phyloP scores from a whole-genome alignment of 2,888 invertebrate genomes.

The Ophion slaviceki region DNA sequence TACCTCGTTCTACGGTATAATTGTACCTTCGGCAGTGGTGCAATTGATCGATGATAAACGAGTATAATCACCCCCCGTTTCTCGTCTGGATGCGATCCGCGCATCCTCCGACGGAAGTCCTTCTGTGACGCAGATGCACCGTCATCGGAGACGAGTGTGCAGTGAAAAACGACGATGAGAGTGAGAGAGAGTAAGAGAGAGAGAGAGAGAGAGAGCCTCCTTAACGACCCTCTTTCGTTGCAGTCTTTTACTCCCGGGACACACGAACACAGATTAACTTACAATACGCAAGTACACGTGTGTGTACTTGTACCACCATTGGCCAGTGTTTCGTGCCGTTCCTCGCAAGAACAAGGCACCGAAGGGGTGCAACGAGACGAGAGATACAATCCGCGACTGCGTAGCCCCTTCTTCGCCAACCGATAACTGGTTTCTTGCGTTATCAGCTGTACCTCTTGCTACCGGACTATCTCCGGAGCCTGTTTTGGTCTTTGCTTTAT shows the following conservation, averaged over 20 bases:
- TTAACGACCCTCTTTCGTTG: slow-evolving; percentile 52
- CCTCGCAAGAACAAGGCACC: slow-evolving; percentile 10
- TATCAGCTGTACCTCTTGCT: slow-evolving; percentile 53
- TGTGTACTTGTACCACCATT: background rate
- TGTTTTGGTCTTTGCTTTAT: slow-evolving; percentile 27
- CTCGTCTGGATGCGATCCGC: slow-evolving; percentile 62
- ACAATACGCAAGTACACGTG: no score
- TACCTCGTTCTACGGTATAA: background rate
- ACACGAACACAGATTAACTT: background rate
- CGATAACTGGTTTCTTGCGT: slow-evolving; percentile 66
- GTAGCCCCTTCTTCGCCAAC: slow-evolving; percentile 37
- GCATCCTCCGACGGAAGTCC: slow-evolving; percentile 30
- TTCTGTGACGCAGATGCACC: slow-evolving; percentile 14
- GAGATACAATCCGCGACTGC: background rate
- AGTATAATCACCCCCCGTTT: slow-evolving; percentile 73
- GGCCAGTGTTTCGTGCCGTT: slow-evolving; percentile 16
- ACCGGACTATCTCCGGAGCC: slow-evolving; percentile 44
- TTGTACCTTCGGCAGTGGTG: slow-evolving; percentile 22
- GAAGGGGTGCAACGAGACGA: background rate
- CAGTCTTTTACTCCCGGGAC: slow-evolving; percentile 36
- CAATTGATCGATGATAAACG: slow-evolving; percentile 80
- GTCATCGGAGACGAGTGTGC: slow-evolving; percentile 14
- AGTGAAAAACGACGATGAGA: background rate
- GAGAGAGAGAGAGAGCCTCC: slow-evolving; percentile 8
- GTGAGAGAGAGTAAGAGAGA: background rate